Base-by-base conservation (phyloP, 2,888 invertebrate genomes). In the Drosophila kambysellisi region DNA sequence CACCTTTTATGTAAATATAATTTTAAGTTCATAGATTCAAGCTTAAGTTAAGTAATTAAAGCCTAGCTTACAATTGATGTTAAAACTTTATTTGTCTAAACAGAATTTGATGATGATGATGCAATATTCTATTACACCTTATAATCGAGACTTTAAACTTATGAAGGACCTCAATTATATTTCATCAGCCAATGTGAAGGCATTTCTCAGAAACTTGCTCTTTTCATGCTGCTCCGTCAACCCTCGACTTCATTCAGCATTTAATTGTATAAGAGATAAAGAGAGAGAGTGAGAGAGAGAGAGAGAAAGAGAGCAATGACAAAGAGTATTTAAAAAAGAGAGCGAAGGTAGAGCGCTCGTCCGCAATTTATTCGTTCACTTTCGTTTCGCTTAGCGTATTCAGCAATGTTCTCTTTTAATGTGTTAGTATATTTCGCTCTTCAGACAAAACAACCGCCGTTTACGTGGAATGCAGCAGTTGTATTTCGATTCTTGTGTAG, bases 121-220 rank as follows among this genome's bases (percentile, higher is more conserved):
- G 80, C 64, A 81, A 81, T 69, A 20, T 7, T 33, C 15, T 4
- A 43, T 6, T 20, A 63, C 43, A 56, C 20, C 41, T 54, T 52
- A 70, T 59, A 39, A 69, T 54, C 15, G n/a, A 20, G 63, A 54
- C 50, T 73, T 72, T 51, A 61, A 68, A 64, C 63, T 81, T 70
- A 81, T 79, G 83, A 79, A 73, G 70, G 68, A 11, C 51, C 6
- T 11, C 29, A 39, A 43, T 15, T n/a, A 15, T 25, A 82, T 84
- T 84, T 79, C 83, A 30, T 84, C 83, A 84, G 68, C 74, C 76
- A 69, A 56, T 59, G 58, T 33, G 54, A 51, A 17, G 17, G 39
- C 48, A 33, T 54, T 53, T 39, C 12, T 20, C 11, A 35, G 72
- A 56, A 62, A 54, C 60, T 74, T 79, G 58, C 66, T 51, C 70